Base-by-base conservation (phyloP, 2,113 vertebrate genomes). In the Oreochromis tanganicae region DNA sequence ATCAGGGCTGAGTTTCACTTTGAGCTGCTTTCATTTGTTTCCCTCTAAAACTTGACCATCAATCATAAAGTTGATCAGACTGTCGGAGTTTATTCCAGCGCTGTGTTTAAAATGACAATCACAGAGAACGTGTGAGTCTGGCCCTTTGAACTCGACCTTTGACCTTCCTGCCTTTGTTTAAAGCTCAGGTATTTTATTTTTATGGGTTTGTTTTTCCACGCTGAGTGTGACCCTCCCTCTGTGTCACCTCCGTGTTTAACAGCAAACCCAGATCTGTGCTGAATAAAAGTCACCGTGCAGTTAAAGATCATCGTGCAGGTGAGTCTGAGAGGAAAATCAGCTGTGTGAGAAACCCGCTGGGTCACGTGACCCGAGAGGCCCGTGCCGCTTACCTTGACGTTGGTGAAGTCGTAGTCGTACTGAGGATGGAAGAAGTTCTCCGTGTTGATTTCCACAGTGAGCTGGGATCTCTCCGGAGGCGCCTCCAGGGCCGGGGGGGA, bases 401-500 rank as follows among this genome's bases (percentile, higher is more conserved):
- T 55, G 73, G 93, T 94, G 84, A 95, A 95, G 87, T 95, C 93
- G 59, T 92, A 95, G 80, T 95, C 9, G 38, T 46, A 95, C 81
- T 82, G 14, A 1, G 81, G 83, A 2, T 95, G 73, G 61, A 95
- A 94, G 80, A 95, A 94, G 13, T 93, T 87, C 9, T 85, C 1
- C 0, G 75, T 80, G 55, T 95, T 94, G 56, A 95, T 84, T 12
- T 59, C 79, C 3, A 94, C 46, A 0, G 21, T 66, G 32, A 48
- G 1, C 13, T 7, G 41, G 5, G 4, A 4, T 41, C 41, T 85
- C 4, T 29, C 10, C 4, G 4, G 81, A 0, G 84, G 73, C 2
- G 43, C 87, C 3, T 61, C 81, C 27, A 95, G 68, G 0, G 86
- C 52, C 2, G 1, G 43, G 0, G 94, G 92, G 24, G 86, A 6